Evolutionary conservation across 2,113 vertebrate species (phyloP), one percentile per base, ranked within the genome.

Genomic region (Athene cunicularia): DNA sequence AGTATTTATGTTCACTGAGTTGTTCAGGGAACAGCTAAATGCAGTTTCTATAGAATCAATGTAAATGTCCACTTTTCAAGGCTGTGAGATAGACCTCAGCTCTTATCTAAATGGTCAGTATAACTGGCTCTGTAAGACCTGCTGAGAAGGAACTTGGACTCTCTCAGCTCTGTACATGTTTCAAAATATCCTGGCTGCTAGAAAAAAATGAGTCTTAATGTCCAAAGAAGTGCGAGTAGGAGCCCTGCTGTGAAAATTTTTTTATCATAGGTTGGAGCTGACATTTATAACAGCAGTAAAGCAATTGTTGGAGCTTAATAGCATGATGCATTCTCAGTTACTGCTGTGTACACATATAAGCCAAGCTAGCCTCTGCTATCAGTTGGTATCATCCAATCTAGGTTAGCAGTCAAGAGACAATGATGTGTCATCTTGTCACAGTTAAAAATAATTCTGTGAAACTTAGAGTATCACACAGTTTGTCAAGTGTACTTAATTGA

Each of bases 231-330:
- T 90, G 52, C 68, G 83, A 93, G 74, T 37, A 94, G 83, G 63
- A 96, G 11, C 55, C 86, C 85, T 96, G 76, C 95, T 96, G 96
- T 93, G 97, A 96, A 94, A 93, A 30, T 70, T 83, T 94, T 88
- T 88, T 96, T 95, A 88, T 93, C 32, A 1, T 97, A 90, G 66
- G 81, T 93, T 86, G 32, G 77, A 97, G 84, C 95, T 92, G 85
- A 95, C 88, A 95, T 96, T 98, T 97, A 67, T 95, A 97, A 88
- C 95, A 97, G 93, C 86, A 82, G 94, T 93, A 97, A 96, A 91
- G 90, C 90, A 97, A 91, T 90, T 97, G 92, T 81, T 83, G 88
- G 81, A 95, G 60, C 63, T 85, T 95, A 97, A 86, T 97, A 94
- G 92, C 83, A 53, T 90, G 95, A 90, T 80, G 37, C 68, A 92